Base-by-base conservation (phyloP, 2,797 vertebrate species). In the Lagodon rhomboides region DNA sequence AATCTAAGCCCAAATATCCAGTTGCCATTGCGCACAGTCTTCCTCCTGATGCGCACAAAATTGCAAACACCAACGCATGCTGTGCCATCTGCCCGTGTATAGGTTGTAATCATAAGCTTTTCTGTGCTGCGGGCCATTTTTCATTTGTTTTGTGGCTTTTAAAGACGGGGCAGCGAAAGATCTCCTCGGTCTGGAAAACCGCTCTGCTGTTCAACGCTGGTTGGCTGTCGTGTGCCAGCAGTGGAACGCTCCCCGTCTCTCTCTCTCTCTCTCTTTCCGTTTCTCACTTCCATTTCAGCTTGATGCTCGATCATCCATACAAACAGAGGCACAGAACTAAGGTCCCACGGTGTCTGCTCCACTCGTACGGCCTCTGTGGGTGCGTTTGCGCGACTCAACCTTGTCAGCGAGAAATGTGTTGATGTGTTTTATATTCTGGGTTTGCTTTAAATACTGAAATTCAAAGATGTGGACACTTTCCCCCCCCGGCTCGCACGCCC, bases 51-150 rank as follows among this genome's bases (percentile, higher is more conserved):
- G 91, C 46, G 83, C 86, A 81, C 54, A 64, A 89, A 94, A 90
- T 81, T 86, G 87, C 89, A 89, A 93, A 92, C 86, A 91, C 75
- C 53, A 82, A 85, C 17, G 53, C 68, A 62, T 78, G 80, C 90
- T 77, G 56, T 73, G 80, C 91, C 92, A 92, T 93, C 90, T 90
- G 92, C 87, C 87, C 79, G 20, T 49, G 83, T 56, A 34, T 80
- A 94, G 80, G 89, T 91, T 91, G 92, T 93, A 92, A 94, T 94
- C 92, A 94, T 91, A 83, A 91, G 92, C 89, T 91, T 91, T 87
- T 77, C 86, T 90, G 82, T 77, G 86, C 89, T 63, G 89, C 15
- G 88, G 89, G 85, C 80, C 80, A 92, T 90, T 93, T 93, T 93
- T 93, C 91, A 92, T 94, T 92, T 94, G 91, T 93, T 91, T 90